Base-by-base conservation (phyloP, 2,797 vertebrate species). In the Anabacerthia variegaticeps region DNA sequence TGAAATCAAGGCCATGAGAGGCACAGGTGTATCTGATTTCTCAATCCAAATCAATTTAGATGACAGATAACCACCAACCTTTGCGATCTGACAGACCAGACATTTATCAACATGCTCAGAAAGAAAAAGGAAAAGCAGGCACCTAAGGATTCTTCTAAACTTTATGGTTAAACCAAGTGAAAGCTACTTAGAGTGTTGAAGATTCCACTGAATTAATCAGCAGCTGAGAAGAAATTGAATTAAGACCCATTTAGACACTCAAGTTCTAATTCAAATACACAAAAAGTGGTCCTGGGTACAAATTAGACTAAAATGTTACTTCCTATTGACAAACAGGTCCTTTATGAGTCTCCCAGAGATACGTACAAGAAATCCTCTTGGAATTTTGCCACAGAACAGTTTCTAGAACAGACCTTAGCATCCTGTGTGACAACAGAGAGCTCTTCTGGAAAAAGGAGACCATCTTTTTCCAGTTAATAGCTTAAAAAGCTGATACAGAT, bases 41-140 rank as follows among this genome's bases (percentile, higher is more conserved):
- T 79, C 66, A 95, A 92, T 88, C 43, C 73, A 74, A 27, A 90
- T 72, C 65, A 78, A 48, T 83, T 90, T 55, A 95, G 65, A 78
- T 74, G 34, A 75, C 27, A 71, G 69, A 92, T 55, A 65, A 86
- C 22, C 23, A 95, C 41, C 61, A 77, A 4, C 7, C 34, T 72
- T 67, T 51, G 49, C 30, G 62, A 75, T 85, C 34, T 52, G 63
- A 71, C 39, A 82, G 71, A 85, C 28, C 43, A 82, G 78, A 75
- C 12, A 39, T 20, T 27, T 52, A 77, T 8, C 34, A 48, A 73
- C 32, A 37, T 27, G 18, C 21, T 75, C 8, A 30, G 27, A 36
- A 80, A 30, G 46, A 34, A 27, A 9, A 44, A 23, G 69, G 36
- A 56, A 68, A 30, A 44, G 54, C 30, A 16, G 7, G 1, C 15